Percentiles rank a stretch among this genome's conserved stretches.
These are phyloP conservation scores for Xestia c-nigrum DNA, from an alignment of 2,888 invertebrate species.

Conservation along the genomic window DNA sequence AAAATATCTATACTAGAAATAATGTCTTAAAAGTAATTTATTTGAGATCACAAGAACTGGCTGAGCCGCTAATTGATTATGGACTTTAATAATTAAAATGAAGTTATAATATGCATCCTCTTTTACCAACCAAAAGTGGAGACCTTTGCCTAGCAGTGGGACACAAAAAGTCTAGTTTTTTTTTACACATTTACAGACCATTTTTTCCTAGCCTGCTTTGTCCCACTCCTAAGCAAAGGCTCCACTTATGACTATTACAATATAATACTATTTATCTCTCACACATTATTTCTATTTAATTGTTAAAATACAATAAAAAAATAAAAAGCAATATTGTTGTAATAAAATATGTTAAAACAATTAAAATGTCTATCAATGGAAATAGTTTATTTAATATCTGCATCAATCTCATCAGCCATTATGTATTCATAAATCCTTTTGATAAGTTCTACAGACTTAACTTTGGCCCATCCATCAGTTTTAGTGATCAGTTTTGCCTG, in stretches of 20 bases:
- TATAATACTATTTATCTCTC: neutral
- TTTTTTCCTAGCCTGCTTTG: neutral
- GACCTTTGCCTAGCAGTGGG: neutral
- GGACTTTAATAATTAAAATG: neutral
- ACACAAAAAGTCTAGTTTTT: neutral
- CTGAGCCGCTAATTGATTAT: neutral
- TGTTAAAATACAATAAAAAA: neutral
- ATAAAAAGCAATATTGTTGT: slow-evolving; percentile 8
- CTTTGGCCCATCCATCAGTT: slow-evolving; percentile 84
- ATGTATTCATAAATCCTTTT: slow-evolving; percentile 87
- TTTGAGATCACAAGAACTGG: slow-evolving; percentile 27
- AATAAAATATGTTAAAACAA: slow-evolving; percentile 13
- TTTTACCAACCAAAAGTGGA: neutral
- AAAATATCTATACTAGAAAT: neutral
- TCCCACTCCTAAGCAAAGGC: neutral
- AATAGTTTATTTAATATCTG: slow-evolving; percentile 74
- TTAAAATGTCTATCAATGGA: neutral
- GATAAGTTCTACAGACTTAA: slow-evolving; percentile 84
- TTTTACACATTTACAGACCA: neutral
- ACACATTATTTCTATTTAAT: neutral
- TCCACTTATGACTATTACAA: neutral
- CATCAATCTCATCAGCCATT: slow-evolving; percentile 82
- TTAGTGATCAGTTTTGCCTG: slow-evolving; percentile 85
- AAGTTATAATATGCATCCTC: neutral
- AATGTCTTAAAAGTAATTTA: slow-evolving; percentile 10